Conservation (phyloP, 2,797 vertebrate genomes). For the Psittacula derbiana region DNA sequence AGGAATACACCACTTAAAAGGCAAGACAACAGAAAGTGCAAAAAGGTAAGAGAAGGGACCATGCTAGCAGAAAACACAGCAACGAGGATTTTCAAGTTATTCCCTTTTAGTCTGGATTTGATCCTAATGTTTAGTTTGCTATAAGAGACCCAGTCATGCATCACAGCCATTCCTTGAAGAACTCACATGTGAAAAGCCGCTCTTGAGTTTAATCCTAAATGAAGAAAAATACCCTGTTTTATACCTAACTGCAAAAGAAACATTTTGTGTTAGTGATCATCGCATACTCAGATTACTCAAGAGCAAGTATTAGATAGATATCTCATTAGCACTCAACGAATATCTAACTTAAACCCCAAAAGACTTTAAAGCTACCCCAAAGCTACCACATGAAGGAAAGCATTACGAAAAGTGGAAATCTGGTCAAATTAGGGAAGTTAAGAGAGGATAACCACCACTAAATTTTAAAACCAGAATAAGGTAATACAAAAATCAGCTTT, state of each 20-base stretch:
- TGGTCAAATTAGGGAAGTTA: background rate
- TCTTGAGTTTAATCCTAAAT: conserved; percentile 27
- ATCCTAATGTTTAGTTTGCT: conserved; percentile 3
- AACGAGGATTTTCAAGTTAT: conserved; percentile 4
- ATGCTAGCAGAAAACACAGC: background rate
- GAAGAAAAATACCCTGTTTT: conserved; percentile 16
- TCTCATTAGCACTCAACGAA: background rate
- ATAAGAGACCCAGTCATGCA: background rate
- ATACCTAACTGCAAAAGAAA: background rate
- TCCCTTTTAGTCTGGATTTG: background rate
- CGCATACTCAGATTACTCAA: background rate
- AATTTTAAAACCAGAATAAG: background rate
- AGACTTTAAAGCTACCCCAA: background rate
- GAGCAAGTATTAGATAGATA: background rate
- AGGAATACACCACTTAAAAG: background rate
- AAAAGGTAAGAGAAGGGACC: background rate
- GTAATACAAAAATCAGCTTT: background rate
- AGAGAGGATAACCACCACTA: background rate
- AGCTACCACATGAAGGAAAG: background rate
- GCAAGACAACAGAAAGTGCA: background rate
- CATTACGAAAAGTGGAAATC: background rate
- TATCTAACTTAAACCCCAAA: background rate
- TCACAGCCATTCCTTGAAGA: conserved; percentile 10
- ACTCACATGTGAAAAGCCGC: background rate
- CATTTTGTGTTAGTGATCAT: background rate